Conservation (phyloP, 2,888 invertebrate species). For the Brachylomia viminalis region DNA sequence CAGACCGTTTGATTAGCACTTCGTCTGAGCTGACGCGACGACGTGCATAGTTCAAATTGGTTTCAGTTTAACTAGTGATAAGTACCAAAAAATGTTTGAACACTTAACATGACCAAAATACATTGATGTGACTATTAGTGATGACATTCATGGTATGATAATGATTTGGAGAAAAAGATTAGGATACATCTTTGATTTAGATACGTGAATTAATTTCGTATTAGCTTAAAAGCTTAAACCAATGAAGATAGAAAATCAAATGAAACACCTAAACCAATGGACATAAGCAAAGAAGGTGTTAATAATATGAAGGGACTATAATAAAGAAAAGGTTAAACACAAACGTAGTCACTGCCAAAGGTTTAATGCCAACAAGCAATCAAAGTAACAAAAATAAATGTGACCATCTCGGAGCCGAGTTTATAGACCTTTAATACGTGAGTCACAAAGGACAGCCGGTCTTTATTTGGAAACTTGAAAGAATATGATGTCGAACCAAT, state of each 20-base stretch:
- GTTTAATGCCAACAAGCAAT: slow-evolving; percentile 1
- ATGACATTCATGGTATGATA: neutral
- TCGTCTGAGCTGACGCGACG: slow-evolving; percentile 16
- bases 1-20: slow-evolving; percentile 57
- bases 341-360: neutral
- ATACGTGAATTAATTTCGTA: neutral
- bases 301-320: neutral
- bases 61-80: slow-evolving; percentile 22
- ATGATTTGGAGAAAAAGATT: neutral
- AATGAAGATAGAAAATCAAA: neutral
- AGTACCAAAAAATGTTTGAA: slow-evolving; percentile 19
- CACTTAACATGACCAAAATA: slow-evolving; percentile 10
- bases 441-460: slow-evolving; percentile 46
- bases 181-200: neutral
- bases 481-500: slow-evolving; percentile 46
- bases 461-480: slow-evolving; percentile 57
- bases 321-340: neutral
- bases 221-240: neutral
- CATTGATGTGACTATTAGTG: neutral
- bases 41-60: slow-evolving; percentile 33
- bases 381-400: slow-evolving; percentile 36
- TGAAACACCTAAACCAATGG: neutral
- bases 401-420: slow-evolving; percentile 26
- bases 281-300: neutral
- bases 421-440: slow-evolving; percentile 38